phyloP scores from a whole-genome alignment of 2,113 vertebrate genomes.

The Phaethon lepturus region DNA sequence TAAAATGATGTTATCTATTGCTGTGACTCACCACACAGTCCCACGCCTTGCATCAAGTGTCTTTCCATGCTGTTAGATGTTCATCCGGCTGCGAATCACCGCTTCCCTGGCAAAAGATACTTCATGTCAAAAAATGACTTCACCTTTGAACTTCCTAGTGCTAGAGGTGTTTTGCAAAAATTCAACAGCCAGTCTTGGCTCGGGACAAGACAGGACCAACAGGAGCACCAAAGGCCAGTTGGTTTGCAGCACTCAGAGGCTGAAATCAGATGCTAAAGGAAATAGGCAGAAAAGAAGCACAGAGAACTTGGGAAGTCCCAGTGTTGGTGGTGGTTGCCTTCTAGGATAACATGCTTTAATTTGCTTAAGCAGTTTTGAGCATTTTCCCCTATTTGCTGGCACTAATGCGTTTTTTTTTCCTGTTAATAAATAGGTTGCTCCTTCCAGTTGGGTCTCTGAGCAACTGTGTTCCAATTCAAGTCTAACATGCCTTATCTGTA shows the following conservation, averaged over 20 bases:
- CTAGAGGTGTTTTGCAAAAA: not conserved
- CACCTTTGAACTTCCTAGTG: not conserved
- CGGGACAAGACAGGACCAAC: not conserved
- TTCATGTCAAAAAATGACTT: not conserved
- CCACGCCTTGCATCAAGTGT: not conserved
- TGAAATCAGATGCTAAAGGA: not conserved
- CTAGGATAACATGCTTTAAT: not conserved
- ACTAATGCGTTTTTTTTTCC: not conserved
- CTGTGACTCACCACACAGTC: slow-evolving; percentile 5
- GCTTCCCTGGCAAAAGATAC: not conserved
- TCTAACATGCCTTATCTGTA: not conserved
- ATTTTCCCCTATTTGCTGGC: accelerated
- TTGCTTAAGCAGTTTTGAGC: accelerated
- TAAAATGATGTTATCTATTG: not conserved
- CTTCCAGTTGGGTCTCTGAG: not conserved
- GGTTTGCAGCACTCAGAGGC: not conserved
- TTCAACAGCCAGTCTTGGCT: not conserved
- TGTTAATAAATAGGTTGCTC: not conserved
- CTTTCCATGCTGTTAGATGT: not conserved
- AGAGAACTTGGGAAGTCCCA: not conserved
- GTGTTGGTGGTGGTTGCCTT: not conserved
- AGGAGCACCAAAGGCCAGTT: not conserved
- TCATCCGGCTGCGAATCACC: not conserved
- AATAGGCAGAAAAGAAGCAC: not conserved
- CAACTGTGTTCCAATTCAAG: not conserved